phyloP scores from a whole-genome alignment of 2,113 vertebrate genomes.

The Sprattus sprattus region DNA sequence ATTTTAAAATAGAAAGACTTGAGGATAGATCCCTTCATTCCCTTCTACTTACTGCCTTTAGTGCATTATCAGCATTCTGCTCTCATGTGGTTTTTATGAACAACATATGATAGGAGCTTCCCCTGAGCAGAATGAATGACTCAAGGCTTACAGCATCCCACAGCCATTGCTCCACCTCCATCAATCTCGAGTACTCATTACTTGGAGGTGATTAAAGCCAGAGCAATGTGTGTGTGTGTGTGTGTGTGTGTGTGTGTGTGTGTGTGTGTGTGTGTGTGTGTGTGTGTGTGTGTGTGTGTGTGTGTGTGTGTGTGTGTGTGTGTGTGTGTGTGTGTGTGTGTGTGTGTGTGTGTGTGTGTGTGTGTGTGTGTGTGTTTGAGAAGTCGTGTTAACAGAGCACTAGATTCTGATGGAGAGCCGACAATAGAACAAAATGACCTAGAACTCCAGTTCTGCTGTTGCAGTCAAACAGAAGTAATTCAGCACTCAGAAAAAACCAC shows the following conservation, averaged over 20 bases:
- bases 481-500: neutral
- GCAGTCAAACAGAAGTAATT: neutral
- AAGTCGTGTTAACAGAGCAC: neutral
- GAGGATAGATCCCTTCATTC: too few relatives aligned
- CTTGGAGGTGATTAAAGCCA: neutral
- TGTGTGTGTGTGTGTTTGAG: neutral
- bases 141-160: neutral
- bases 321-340: too few relatives aligned
- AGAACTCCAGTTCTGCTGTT: neutral
- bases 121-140: neutral
- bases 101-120: neutral
- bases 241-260: neutral
- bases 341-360: neutral
- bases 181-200: constrained; percentile 5
- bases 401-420: neutral
- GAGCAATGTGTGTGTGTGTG: neutral
- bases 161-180: neutral
- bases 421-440: neutral
- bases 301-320: too few relatives aligned
- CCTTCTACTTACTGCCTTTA: too few relatives aligned
- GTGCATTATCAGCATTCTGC: too few relatives aligned
- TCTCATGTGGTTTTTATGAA: too few relatives aligned
- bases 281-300: neutral
- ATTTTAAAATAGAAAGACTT: neutral
- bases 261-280: neutral